phyloP scores from a whole-genome alignment of 2,113 vertebrate genomes.

The Thinocorus orbignyianus region DNA sequence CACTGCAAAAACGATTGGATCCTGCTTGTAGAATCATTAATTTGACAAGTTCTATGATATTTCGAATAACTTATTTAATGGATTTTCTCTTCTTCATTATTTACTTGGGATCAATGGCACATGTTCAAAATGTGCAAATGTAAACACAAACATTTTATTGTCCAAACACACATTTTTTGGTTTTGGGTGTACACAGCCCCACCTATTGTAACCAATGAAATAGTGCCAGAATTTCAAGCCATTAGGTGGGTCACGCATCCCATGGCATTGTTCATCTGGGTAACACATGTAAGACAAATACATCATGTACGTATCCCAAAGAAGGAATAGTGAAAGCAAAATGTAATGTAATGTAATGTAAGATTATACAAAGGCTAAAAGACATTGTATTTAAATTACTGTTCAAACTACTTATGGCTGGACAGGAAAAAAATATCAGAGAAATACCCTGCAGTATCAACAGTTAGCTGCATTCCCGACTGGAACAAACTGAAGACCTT shows the following conservation, averaged over 20 bases:
- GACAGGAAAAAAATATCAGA: not conserved
- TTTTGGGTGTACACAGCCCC: slow-evolving; percentile 20
- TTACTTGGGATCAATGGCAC: not conserved
- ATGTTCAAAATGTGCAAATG: slow-evolving; percentile 1
- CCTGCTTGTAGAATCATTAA: not conserved
- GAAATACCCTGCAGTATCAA: not conserved
- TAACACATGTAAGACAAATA: not conserved
- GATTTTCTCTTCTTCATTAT: not conserved
- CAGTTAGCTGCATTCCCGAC: not conserved
- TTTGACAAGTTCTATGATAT: not conserved
- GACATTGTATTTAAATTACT: not conserved
- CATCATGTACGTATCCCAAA: too few relatives aligned
- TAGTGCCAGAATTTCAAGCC: not conserved
- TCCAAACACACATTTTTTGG: not conserved
- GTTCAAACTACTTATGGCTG: not conserved
- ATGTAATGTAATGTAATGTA: too few relatives aligned
- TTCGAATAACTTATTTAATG: slow-evolving; percentile 31
- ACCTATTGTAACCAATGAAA: not conserved
- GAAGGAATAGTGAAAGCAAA: not conserved
- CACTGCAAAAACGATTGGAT: not conserved
- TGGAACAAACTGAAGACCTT: not conserved
- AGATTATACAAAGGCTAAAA: not conserved
- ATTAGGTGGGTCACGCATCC: not conserved
- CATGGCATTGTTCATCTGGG: slow-evolving; percentile 12
- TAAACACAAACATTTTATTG: slow-evolving; percentile 1